Percentiles rank a stretch among this genome's conserved stretches.
Evolutionary conservation across 2,113 vertebrate species (phyloP).

Genomic region (Silurus glanis): DNA sequence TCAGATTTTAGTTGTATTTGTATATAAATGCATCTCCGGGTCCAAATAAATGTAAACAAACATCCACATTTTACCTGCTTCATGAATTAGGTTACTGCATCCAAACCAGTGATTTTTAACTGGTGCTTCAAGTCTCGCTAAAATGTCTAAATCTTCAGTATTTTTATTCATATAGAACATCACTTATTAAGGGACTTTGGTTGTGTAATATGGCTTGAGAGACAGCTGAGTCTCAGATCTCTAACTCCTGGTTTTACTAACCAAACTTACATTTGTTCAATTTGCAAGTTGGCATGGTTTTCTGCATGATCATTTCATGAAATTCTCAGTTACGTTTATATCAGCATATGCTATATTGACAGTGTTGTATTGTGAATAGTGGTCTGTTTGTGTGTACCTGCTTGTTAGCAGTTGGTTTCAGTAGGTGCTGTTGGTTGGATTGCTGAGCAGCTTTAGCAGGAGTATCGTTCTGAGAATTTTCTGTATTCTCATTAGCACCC

Average conservation of each 20-base stretch:
- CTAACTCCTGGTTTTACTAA: not conserved
- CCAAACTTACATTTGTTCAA: not conserved
- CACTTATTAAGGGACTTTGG: not conserved
- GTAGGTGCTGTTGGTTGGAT: conserved; percentile 72
- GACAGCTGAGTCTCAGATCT: not conserved
- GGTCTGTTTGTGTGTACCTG: conserved; percentile 59
- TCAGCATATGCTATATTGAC: not conserved
- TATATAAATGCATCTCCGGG: not conserved
- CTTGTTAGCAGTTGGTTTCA: conserved; percentile 74
- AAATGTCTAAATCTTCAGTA: not conserved
- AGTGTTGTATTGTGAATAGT: not conserved
- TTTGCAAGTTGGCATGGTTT: not conserved
- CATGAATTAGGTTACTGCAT: not conserved
- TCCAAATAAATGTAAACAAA: not conserved
- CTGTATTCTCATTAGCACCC: conserved; percentile 58
- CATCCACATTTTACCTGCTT: not conserved
- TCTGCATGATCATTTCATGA: not conserved
- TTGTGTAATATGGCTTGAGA: not conserved
- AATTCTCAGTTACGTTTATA: not conserved
- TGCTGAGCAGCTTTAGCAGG: conserved; percentile 61
- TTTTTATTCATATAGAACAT: not conserved
- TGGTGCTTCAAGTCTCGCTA: not conserved
- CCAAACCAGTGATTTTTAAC: not conserved
- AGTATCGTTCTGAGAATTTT: conserved; percentile 71
- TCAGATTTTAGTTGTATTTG: not conserved